Percentiles rank a stretch among this genome's conserved stretches.
phyloP scores from a whole-genome alignment of 2,113 vertebrate species.

The Malurus alboscapulatus region DNA sequence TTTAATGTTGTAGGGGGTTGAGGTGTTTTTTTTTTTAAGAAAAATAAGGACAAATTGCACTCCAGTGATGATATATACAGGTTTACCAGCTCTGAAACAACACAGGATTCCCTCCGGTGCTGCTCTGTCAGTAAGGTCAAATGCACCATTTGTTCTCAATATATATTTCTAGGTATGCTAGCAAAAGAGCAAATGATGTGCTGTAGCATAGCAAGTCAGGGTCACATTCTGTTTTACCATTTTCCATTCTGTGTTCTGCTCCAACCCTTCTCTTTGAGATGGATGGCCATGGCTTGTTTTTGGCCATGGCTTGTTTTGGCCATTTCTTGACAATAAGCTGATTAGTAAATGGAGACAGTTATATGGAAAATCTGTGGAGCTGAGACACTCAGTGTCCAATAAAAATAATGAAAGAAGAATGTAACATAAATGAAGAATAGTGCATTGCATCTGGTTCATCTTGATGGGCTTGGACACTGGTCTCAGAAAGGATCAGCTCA shows the following conservation, averaged over 20 bases:
- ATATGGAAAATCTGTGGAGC: neutral
- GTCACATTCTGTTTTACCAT: neutral
- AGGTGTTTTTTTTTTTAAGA: neutral
- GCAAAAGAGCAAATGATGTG: slow-evolving; percentile 20
- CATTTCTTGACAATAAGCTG: neutral
- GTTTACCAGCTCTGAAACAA: slow-evolving; percentile 3
- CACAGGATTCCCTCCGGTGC: neutral
- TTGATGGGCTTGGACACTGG: neutral
- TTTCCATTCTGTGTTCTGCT: neutral
- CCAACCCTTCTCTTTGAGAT: neutral
- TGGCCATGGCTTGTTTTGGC: neutral
- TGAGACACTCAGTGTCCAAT: neutral
- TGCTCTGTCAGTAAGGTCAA: slow-evolving; percentile 42
- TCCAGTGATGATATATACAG: neutral
- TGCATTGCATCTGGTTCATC: neutral
- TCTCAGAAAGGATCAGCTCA: neutral
- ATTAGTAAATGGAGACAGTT: neutral
- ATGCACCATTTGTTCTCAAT: slow-evolving; percentile 27
- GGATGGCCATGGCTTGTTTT: neutral
- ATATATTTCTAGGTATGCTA: neutral
- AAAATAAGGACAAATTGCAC: neutral
- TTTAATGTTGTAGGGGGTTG: neutral
- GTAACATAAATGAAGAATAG: neutral
- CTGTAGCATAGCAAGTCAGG: neutral
- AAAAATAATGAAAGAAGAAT: neutral